These are phyloP conservation scores for Sycophila sp. DNA, from an alignment of 1,140 invertebrate genomes.

Conservation along the genomic window DNA sequence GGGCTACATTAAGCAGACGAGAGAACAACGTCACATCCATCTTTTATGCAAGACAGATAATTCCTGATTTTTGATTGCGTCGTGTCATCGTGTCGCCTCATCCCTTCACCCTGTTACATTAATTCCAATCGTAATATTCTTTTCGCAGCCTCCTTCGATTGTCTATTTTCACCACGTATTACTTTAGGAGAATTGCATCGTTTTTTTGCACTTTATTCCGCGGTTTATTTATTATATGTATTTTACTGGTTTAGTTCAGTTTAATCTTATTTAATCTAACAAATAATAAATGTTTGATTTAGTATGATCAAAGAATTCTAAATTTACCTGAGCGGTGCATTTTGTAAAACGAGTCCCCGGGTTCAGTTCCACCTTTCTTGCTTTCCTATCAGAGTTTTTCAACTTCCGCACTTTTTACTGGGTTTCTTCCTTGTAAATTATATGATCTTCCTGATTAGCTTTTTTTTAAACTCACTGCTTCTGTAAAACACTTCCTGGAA, in stretches of 20 bases:
- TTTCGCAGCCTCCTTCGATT: neutral
- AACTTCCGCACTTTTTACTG: neutral
- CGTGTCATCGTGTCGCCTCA: conserved; percentile 54
- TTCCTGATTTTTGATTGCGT: conserved; percentile 58
- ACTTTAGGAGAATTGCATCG: too few species aligned
- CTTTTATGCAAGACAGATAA: conserved; percentile 54
- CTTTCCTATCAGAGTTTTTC: too few species aligned
- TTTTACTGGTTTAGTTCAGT: too few species aligned
- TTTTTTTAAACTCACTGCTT: neutral
- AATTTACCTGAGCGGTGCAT: too few species aligned
- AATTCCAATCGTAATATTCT: neutral
- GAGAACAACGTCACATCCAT: conserved; percentile 42
- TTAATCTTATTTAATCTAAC: too few species aligned
- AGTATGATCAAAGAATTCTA: too few species aligned
- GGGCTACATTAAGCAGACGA: conserved; percentile 42
- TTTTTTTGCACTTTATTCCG: too few species aligned
- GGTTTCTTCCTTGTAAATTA: neutral
- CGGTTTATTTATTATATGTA: too few species aligned
- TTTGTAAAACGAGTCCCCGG: neutral
- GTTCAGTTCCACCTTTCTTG: neutral
- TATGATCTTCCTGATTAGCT: neutral
- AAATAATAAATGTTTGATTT: too few species aligned
- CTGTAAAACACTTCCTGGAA: neutral
- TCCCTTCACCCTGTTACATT: conserved; percentile 20
- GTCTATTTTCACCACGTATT: too few species aligned